Conservation (phyloP, 2,888 invertebrate species). For the Prosapia bicincta region DNA sequence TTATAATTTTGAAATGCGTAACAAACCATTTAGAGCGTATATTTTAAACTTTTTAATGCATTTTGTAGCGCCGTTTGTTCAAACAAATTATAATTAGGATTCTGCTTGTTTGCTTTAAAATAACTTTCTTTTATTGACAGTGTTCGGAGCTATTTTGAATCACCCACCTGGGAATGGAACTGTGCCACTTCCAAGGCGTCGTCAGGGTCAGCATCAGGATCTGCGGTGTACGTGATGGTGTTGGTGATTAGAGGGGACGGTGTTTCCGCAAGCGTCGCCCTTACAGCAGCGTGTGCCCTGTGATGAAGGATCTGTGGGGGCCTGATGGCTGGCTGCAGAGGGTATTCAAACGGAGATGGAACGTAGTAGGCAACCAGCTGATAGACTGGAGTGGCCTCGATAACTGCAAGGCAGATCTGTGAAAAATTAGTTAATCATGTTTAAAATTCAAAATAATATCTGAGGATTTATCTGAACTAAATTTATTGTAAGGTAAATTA, state of each 20-base stretch:
- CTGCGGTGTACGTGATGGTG: constrained; percentile 6
- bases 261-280: not conserved
- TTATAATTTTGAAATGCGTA: too few relatives aligned
- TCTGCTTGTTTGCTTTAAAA: too few relatives aligned
- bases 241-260: constrained; percentile 3
- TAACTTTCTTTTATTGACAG: too few relatives aligned
- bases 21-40: too few relatives aligned
- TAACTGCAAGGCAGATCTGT: not conserved
- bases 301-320: not conserved
- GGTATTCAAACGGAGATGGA: not conserved
- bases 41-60: too few relatives aligned
- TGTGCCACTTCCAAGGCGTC: constrained; percentile 32
- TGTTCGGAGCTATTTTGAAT: too few relatives aligned
- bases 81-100: too few relatives aligned
- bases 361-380: not conserved
- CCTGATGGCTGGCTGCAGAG: not conserved
- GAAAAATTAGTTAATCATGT: too few relatives aligned
- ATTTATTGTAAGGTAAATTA: too few relatives aligned
- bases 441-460: too few relatives aligned
- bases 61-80: too few relatives aligned
- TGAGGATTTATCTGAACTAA: too few relatives aligned
- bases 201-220: constrained; percentile 23
- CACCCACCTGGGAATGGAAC: constrained; percentile 32
- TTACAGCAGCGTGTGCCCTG: not conserved
- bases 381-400: not conserved